These are phyloP conservation scores for Porphyrio hochstetteri DNA, from an alignment of 2,113 vertebrate genomes.

Conservation along the genomic window DNA sequence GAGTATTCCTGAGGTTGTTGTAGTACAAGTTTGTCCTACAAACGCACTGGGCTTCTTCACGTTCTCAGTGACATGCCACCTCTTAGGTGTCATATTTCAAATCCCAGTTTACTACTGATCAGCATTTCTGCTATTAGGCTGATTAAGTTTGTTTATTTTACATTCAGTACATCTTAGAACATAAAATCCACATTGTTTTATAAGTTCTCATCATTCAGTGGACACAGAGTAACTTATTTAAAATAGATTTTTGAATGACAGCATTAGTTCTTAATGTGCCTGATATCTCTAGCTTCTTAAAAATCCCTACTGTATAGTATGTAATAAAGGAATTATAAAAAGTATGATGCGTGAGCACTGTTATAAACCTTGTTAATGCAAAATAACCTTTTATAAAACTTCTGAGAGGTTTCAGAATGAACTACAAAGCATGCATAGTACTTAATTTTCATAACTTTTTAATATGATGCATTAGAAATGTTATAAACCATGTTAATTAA, in stretches of 20 bases:
- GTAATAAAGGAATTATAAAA: conserved; percentile 55
- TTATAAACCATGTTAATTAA: conserved; percentile 80
- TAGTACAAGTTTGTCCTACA: neutral
- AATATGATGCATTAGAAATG: conserved; percentile 70
- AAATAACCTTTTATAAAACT: conserved; percentile 70
- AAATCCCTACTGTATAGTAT: conserved; percentile 30
- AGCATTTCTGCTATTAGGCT: neutral
- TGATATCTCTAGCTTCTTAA: conserved; percentile 44
- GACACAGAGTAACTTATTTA: conserved; percentile 28
- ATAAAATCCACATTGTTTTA: neutral
- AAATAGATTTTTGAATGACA: conserved; percentile 25
- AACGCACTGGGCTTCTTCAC: neutral
- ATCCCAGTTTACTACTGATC: neutral
- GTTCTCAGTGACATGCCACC: neutral
- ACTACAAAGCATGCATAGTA: conserved; percentile 58
- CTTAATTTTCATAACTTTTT: conserved; percentile 80
- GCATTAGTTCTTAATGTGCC: conserved; percentile 44
- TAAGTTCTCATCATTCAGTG: conserved; percentile 22
- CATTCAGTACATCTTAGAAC: neutral
- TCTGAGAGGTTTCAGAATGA: conserved; percentile 68
- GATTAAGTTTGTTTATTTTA: conserved; percentile 36
- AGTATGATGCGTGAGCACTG: conserved; percentile 34
- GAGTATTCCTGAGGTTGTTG: neutral
- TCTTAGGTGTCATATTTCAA: neutral
- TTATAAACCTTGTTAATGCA: conserved; percentile 67